These are phyloP conservation scores for Sandelia bainsii DNA, from an alignment of 2,797 vertebrate genomes.

Conservation along the genomic window DNA sequence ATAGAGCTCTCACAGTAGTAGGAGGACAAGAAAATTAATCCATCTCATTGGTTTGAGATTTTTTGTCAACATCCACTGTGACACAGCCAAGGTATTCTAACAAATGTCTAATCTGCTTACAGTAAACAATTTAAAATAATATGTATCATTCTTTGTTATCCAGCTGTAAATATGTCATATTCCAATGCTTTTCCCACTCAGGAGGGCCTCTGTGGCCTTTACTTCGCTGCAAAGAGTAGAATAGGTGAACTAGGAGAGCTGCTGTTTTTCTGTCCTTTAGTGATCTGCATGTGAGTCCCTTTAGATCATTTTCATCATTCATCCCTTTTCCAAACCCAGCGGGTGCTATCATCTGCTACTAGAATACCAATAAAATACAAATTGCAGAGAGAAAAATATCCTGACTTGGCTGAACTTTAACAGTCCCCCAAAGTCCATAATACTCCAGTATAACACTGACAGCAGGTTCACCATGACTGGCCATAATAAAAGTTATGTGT, in stretches of 20 bases:
- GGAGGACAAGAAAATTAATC: neutral
- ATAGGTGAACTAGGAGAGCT: slow-evolving; percentile 22
- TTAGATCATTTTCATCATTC: slow-evolving; percentile 34
- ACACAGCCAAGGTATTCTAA: neutral
- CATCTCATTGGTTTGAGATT: neutral
- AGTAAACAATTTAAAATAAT: neutral
- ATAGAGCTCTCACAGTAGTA: slow-evolving; percentile 11
- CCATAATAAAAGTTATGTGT: slow-evolving; percentile 16
- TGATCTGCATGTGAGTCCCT: slow-evolving; percentile 19
- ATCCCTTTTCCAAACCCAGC: slow-evolving; percentile 15
- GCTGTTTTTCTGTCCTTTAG: slow-evolving; percentile 28
- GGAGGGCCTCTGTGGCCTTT: slow-evolving; percentile 6
- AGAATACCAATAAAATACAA: slow-evolving; percentile 44
- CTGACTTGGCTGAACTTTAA: slow-evolving; percentile 11
- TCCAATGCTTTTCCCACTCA: neutral
- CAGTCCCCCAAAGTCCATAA: neutral
- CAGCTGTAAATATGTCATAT: slow-evolving; percentile 2
- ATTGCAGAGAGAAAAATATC: slow-evolving; percentile 20
- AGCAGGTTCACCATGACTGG: neutral
- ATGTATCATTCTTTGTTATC: neutral
- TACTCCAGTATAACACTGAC: neutral
- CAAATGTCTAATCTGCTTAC: neutral
- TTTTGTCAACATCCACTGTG: neutral
- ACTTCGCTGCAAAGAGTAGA: slow-evolving; percentile 2
- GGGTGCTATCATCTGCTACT: neutral